Evolutionary conservation across 2,888 invertebrate genomes (phyloP), one percentile per base, ranked within the genome.

Genomic region (Patella depressa): DNA sequence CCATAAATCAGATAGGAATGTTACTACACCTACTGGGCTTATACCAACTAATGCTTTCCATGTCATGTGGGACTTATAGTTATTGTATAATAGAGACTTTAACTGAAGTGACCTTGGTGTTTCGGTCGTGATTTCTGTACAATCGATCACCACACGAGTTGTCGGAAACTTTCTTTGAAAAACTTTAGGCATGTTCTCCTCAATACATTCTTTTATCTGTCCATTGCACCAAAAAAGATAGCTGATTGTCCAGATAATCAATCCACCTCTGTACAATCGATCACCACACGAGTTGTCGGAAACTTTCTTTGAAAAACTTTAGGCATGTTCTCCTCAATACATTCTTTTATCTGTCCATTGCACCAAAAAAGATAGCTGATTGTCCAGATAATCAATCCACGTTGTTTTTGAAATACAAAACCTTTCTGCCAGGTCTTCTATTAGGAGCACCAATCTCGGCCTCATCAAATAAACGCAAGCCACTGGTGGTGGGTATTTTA

Each of bases 301-400:
- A 57, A 74, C 15, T 74, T 59, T 19, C n/a, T n/a, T 14, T 29
- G 2, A 34, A 7, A 74, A 15, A 45, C 55, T 3, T n/a, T 17
- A 15, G 74, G 59, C 59, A 74, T 74, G 2, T 55, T 14, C 17
- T 57, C 29, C 12, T 17, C n/a, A 17, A 74, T 59, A 29, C 14
- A n/a, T 34, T 29, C 29, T 29, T n/a, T 57, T 11, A 17, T 65
- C 34, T 5, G 74, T 19, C 65, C 59, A 74, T 4, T 55, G 24
- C 7, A 29, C 17, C n/a, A 54, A 17, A 34, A 17, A 34, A 24
- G 14, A 17, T 11, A 5, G 34, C 34, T 45, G 34, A 45, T 45
- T 45, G 69, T 75, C 75, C 29, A 79, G 53, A 80, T 75, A 78
- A 45, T 79, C 78, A 19, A 79, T 76, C 79, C 81, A 81, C 53